Conservation (phyloP, 2,888 invertebrate genomes). For the Digitonthophagus gazella region DNA sequence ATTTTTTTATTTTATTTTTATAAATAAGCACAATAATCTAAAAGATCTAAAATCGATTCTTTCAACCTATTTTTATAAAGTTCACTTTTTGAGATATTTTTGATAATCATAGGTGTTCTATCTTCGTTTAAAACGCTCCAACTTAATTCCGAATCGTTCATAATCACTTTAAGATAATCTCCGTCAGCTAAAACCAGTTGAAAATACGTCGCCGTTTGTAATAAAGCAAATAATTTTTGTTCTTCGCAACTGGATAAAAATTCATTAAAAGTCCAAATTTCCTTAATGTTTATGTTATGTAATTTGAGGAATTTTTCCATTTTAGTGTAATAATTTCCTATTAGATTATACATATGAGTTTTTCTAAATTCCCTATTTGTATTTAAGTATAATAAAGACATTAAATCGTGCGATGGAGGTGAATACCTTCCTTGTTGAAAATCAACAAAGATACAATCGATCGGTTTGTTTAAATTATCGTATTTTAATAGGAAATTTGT, state of each 20-base stretch:
- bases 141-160: slow-evolving; percentile 35
- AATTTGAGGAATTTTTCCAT: slow-evolving; percentile 39
- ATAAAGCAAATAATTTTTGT: slow-evolving; percentile 41
- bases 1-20: not conserved
- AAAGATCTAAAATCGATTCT: slow-evolving; percentile 27
- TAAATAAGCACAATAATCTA: slow-evolving; percentile 27
- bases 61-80: slow-evolving; percentile 32
- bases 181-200: slow-evolving; percentile 40
- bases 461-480: slow-evolving; percentile 33
- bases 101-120: slow-evolving; percentile 38
- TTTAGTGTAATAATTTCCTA: slow-evolving; percentile 43
- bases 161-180: slow-evolving; percentile 35
- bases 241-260: slow-evolving; percentile 45
- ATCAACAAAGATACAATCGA: slow-evolving; percentile 46
- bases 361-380: slow-evolving; percentile 41
- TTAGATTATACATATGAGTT: slow-evolving; percentile 38
- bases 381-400: slow-evolving; percentile 45
- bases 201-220: slow-evolving; percentile 41
- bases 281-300: slow-evolving; percentile 34
- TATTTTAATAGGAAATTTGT: slow-evolving; percentile 44
- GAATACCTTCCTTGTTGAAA: slow-evolving; percentile 54
- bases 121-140: slow-evolving; percentile 38
- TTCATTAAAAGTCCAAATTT: slow-evolving; percentile 38
- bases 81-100: slow-evolving; percentile 37
- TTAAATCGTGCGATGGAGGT: slow-evolving; percentile 65